phyloP scores from a whole-genome alignment of 2,113 vertebrate species.

The Seriola quinqueradiata region DNA sequence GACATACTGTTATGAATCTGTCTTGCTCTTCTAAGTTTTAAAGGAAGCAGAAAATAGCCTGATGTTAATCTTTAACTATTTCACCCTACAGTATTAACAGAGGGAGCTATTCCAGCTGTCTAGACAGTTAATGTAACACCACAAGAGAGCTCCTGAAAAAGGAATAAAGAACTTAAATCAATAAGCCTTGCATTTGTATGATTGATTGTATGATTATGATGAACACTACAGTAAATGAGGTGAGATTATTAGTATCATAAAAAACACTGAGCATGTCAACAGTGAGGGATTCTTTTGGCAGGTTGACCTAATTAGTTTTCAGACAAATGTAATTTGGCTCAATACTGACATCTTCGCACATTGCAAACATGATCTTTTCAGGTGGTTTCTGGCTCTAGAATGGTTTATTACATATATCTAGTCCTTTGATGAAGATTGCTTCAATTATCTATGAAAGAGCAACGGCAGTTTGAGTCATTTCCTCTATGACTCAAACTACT shows the following conservation, averaged over 20 bases:
- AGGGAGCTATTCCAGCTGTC: background rate
- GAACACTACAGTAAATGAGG: background rate
- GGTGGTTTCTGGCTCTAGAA: background rate
- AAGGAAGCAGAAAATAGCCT: background rate
- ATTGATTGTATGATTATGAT: too few species aligned
- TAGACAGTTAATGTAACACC: conserved; percentile 12
- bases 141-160: background rate
- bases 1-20: background rate
- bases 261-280: background rate
- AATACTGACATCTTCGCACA: background rate
- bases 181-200: background rate
- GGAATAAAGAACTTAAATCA: background rate
- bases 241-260: background rate
- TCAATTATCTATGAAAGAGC: background rate
- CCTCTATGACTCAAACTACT: conserved; percentile 12
- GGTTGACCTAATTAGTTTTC: background rate
- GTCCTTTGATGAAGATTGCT: background rate
- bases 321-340: background rate
- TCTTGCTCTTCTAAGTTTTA: background rate
- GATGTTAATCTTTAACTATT: conserved; percentile 29
- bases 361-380: background rate
- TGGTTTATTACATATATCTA: background rate
- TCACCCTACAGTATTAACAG: background rate
- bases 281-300: background rate
- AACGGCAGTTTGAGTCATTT: conserved; percentile 20